Evolutionary conservation across 2,797 vertebrate species (phyloP).

Genomic region (Echiichthys vipera): DNA sequence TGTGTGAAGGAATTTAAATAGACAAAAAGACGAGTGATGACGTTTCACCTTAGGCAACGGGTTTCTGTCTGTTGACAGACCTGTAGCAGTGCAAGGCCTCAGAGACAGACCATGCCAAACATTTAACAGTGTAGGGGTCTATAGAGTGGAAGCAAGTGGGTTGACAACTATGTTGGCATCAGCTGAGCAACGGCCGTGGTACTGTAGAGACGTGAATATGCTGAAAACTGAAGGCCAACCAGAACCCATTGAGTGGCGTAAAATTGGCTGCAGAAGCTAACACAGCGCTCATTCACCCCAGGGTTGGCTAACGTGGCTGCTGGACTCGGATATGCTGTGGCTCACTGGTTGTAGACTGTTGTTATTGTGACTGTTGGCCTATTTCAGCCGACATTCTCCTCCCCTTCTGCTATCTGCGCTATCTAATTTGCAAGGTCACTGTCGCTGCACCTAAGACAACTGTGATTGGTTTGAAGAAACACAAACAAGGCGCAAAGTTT

Average conservation of each 20-base stretch:
- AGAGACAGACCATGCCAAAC: constrained; percentile 38
- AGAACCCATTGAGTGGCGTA: constrained; percentile 47
- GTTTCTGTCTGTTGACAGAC: constrained; percentile 63
- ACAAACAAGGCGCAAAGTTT: no score
- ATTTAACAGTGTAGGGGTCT: constrained; percentile 51
- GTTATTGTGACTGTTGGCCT: no score
- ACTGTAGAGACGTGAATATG: constrained; percentile 54
- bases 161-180: constrained; percentile 57
- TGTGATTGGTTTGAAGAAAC: no score
- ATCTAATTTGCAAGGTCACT: no score
- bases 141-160: constrained; percentile 35
- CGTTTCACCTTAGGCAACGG: constrained; percentile 60
- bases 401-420: no score
- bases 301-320: constrained; percentile 27
- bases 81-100: constrained; percentile 37
- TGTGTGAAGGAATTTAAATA: constrained; percentile 29
- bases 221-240: constrained; percentile 37
- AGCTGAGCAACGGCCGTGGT: constrained; percentile 12
- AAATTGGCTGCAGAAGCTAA: constrained; percentile 57
- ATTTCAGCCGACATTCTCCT: no score
- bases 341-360: no score
- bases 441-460: no score
- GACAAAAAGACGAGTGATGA: constrained; percentile 62
- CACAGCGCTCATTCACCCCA: constrained; percentile 66
- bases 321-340: constrained; percentile 1